Evolutionary conservation across 2,888 invertebrate species (phyloP), one percentile per base, ranked within the genome.

Genomic region (Hecatera dysodea): DNA sequence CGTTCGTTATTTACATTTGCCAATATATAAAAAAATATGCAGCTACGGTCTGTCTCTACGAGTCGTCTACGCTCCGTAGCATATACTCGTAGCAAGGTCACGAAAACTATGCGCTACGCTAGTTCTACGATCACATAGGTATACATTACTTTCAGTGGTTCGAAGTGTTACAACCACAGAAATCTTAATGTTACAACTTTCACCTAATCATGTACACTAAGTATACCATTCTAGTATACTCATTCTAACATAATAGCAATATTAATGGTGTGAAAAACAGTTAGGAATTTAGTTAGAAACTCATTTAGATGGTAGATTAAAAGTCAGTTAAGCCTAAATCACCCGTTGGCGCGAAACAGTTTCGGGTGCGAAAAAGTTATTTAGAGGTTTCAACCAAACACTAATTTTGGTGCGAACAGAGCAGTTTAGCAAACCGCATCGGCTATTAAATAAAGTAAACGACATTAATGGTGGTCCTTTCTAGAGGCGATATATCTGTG

Each of bases 401-500:
- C 73, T 64, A 74, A 61, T 84, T 82, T 72, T 74, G 44, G 65
- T 67, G 67, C 57, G 56, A 73, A 75, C 79, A 83, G 63, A 69
- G 77, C 75, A 77, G 83, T 82, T 84, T 75, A 77, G 72, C 55
- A 60, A 71, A 71, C 85, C 85, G 44, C 80, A 80, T 74, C 64
- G 36, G 72, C 68, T 75, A 62, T 69, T 78, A 72, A 61, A 78
- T 64, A 72, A 78, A 72, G 72, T 78, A 78, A 80, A 71, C 60
- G 77, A 63, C 71, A 61, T 67, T 65, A 72, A 81, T 75, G 71
- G 73, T 46, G 22, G 75, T 27, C 69, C 62, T 74, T 75, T 82
- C 81, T 29, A 84, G 75, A 33, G 48, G 27, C 56, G 72, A 88
- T 90, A 68, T 76, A 80, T 84, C 83, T 69, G 60, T 42, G 80